Conservation (phyloP, 2,888 invertebrate genomes). For the Drosophila nr. fundita region DNA sequence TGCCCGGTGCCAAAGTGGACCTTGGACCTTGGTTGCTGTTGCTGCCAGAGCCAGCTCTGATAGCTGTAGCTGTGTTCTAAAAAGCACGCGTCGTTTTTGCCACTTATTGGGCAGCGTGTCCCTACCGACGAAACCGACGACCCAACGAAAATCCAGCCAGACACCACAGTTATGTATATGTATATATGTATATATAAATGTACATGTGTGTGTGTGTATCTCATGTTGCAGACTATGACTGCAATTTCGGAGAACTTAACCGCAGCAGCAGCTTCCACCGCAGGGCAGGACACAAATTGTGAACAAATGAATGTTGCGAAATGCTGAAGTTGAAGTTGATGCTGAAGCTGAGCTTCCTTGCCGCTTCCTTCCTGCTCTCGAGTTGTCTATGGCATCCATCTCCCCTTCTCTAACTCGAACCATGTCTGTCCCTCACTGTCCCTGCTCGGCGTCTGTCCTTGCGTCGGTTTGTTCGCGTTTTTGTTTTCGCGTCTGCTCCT, state of each 20-base stretch:
- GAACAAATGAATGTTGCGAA: constrained; percentile 78
- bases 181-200: background rate
- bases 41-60: constrained; percentile 4
- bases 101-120: constrained; percentile 72
- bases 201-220: constrained; percentile 23
- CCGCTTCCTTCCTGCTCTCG: background rate
- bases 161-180: constrained; percentile 14
- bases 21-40: constrained; percentile 53
- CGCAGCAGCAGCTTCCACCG: constrained; percentile 64
- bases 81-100: constrained; percentile 72
- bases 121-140: constrained; percentile 11
- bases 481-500: constrained; percentile 47
- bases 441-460: constrained; percentile 9
- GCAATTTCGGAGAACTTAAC: constrained; percentile 78
- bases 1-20: constrained; percentile 47
- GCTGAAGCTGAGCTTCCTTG: constrained; percentile 10
- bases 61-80: constrained; percentile 37
- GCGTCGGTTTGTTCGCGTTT: constrained; percentile 29
- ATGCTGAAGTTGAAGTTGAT: constrained; percentile 50
- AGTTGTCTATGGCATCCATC: constrained; percentile 54
- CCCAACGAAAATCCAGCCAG: constrained; percentile 19
- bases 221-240: constrained; percentile 69
- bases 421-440: constrained; percentile 4
- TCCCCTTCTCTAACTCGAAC: background rate
- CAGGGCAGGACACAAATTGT: constrained; percentile 77